Percentiles rank a stretch among this genome's conserved stretches.
Evolutionary conservation across 2,888 invertebrate species (phyloP).

Genomic region (Drosophila flavopinicola): DNA sequence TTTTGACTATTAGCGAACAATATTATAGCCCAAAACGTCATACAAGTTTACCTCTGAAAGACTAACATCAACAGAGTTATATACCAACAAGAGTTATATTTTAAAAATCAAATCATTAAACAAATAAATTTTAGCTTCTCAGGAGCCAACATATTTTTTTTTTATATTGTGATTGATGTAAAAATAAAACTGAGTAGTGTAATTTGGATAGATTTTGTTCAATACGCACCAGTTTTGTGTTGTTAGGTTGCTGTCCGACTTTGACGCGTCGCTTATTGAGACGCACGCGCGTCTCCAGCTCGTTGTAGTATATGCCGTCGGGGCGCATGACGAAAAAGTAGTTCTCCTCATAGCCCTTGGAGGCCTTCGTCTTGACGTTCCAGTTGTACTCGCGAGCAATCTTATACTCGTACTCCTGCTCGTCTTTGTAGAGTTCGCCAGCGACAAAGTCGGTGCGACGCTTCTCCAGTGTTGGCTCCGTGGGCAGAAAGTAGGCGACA

Average conservation of each 20-base stretch:
- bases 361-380: conserved; percentile 99
- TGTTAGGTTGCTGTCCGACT: conserved; percentile 86
- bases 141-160: too few relatives aligned
- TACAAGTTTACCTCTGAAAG: too few relatives aligned
- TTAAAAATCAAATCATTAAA: too few relatives aligned
- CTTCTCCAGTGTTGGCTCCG: conserved; percentile 95
- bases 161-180: too few relatives aligned
- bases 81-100: too few relatives aligned
- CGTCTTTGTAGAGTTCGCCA: conserved; percentile 92
- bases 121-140: too few relatives aligned
- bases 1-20: too few relatives aligned
- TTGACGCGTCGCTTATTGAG: conserved; percentile 96
- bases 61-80: too few relatives aligned
- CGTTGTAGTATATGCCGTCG: conserved; percentile 97
- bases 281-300: conserved; percentile 96
- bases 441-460: conserved; percentile 92
- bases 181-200: neutral
- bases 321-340: conserved; percentile 97
- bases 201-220: neutral
- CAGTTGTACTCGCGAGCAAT: conserved; percentile 99
- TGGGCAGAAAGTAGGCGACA: conserved; percentile 98
- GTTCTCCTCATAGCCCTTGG: conserved; percentile 98
- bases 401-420: conserved; percentile 97
- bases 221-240: conserved; percentile 86
- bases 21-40: too few relatives aligned